A percentile compares a stretch with the other conserved stretches of the same genome.
Evolutionary conservation across 2,797 vertebrate genomes (phyloP).

Genomic region (Poeciliopsis turneri): DNA sequence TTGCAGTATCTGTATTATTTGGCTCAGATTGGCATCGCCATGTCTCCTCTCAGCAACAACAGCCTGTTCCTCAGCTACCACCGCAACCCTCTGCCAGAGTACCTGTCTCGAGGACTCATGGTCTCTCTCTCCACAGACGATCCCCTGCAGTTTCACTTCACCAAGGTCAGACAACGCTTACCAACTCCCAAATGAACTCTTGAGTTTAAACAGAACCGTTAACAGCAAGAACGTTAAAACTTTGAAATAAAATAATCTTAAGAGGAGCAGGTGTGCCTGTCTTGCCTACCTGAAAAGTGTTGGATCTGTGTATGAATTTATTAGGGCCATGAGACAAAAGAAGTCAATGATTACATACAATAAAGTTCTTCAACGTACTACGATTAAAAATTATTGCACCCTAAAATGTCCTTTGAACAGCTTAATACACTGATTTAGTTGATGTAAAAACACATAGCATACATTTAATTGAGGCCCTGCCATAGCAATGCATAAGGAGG

Average conservation of each 20-base stretch:
- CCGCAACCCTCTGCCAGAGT: slow-evolving; percentile 96
- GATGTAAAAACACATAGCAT: not conserved
- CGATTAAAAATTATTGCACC: not conserved
- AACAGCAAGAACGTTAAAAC: not conserved
- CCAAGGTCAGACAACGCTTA: slow-evolving; percentile 84
- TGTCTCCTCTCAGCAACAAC: slow-evolving; percentile 98
- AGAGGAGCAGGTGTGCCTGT: not conserved
- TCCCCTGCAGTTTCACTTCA: slow-evolving; percentile 97
- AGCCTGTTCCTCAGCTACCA: slow-evolving; percentile 98
- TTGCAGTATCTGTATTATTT: slow-evolving; percentile 97
- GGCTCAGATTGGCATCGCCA: slow-evolving; percentile 97
- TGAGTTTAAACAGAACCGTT: not conserved
- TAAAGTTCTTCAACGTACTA: not conserved
- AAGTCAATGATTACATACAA: not conserved
- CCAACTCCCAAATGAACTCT: not conserved
- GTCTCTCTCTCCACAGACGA: slow-evolving; percentile 97
- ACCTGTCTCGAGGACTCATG: slow-evolving; percentile 93
- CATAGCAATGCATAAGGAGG: too few species aligned
- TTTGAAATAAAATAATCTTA: not conserved
- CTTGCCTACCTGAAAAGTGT: not conserved
- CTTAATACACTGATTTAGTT: not conserved
- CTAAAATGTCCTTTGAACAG: not conserved
- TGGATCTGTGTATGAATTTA: not conserved
- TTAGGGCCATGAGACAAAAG: not conserved
- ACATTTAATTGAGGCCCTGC: too few species aligned